Conservation (phyloP, 2,888 invertebrate genomes). For the Eucriotettix oculatus region DNA sequence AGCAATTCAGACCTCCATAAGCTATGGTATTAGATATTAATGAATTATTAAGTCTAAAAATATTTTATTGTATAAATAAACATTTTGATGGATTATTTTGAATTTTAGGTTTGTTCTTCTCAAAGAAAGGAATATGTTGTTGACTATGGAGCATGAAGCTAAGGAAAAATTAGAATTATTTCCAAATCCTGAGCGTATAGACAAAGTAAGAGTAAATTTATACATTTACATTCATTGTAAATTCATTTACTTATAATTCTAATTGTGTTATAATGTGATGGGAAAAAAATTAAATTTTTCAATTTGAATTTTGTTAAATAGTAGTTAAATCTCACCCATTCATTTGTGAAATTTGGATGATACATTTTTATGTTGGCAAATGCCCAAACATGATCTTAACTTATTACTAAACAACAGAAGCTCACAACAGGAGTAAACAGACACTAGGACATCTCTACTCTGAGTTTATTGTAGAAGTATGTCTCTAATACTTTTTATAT, state of each 20-base stretch:
- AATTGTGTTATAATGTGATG: too few species aligned
- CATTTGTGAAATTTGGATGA: too few species aligned
- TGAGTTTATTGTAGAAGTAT: too few species aligned
- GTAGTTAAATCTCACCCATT: too few species aligned
- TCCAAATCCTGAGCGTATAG: conserved; percentile 83
- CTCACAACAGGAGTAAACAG: not conserved
- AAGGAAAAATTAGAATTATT: conserved; percentile 48
- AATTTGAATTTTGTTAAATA: conserved; percentile 1
- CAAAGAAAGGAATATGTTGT: conserved; percentile 92
- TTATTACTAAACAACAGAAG: too few species aligned
- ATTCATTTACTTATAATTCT: too few species aligned
- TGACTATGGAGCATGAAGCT: conserved; percentile 85
- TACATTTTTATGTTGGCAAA: too few species aligned
- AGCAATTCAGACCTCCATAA: conserved; percentile 92
- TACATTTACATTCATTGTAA: too few species aligned
- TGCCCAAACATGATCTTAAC: too few species aligned
- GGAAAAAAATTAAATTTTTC: not conserved
- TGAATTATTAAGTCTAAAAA: not conserved
- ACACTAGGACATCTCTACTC: too few species aligned
- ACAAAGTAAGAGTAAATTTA: conserved; percentile 43
- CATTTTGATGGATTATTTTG: too few species aligned
- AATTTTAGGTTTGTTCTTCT: conserved; percentile 54
- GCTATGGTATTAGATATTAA: conserved; percentile 54
- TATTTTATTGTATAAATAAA: not conserved
- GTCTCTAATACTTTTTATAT: too few species aligned